Conservation (phyloP, 2,888 invertebrate species). For the Perithous albicinctus region DNA sequence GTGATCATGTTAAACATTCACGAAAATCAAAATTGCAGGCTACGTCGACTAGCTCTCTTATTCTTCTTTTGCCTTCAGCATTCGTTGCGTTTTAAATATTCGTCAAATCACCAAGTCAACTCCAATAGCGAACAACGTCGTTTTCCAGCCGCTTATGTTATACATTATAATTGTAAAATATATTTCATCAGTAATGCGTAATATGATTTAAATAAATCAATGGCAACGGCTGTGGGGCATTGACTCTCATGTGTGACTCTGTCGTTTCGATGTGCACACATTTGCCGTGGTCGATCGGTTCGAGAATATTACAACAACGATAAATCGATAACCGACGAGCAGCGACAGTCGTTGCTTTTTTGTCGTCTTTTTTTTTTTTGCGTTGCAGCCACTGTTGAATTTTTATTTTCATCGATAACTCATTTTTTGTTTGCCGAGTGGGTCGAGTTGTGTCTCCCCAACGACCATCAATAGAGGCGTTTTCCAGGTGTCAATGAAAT, state of each 20-base stretch:
- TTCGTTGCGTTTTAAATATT: background rate
- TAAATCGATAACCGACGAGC: constrained; percentile 23
- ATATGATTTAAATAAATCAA: constrained; percentile 49
- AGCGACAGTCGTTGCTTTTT: constrained; percentile 20
- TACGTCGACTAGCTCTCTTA: background rate
- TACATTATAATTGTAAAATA: constrained; percentile 18
- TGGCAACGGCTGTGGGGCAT: constrained; percentile 23
- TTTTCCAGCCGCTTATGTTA: background rate
- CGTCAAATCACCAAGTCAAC: background rate
- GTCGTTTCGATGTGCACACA: background rate
- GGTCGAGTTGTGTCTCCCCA: constrained; percentile 9
- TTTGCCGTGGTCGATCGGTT: background rate
- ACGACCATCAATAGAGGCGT: constrained; percentile 8
- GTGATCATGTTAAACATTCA: constrained; percentile 15
- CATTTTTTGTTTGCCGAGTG: constrained; percentile 4
- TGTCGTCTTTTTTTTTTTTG: background rate
- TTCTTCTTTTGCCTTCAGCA: background rate
- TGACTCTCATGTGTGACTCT: background rate
- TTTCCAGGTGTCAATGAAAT: constrained; percentile 3
- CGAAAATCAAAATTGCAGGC: constrained; percentile 13
- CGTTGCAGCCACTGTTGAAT: background rate
- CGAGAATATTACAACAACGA: constrained; percentile 18
- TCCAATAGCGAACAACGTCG: background rate
- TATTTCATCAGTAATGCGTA: constrained; percentile 23
- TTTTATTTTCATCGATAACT: constrained; percentile 22